Evolutionary conservation across 2,113 vertebrate species (phyloP), one percentile per base, ranked within the genome.

Genomic region (Sitta europaea): DNA sequence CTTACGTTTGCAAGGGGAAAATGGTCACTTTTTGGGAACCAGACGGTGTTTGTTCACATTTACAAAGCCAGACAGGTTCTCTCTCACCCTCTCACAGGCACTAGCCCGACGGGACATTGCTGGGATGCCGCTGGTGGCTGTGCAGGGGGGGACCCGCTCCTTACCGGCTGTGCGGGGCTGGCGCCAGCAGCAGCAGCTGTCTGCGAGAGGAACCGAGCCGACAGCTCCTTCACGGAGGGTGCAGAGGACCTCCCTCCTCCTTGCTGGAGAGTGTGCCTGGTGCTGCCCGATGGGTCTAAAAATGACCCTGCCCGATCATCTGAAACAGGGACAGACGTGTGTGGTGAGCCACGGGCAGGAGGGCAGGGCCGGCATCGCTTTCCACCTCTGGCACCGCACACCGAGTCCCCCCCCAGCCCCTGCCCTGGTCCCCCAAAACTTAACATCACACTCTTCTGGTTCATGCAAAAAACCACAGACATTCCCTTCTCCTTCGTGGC

Each of bases 141-240:
- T 68, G 11, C 38, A 20, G 53, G n/a, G 84, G 61, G 67, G 85
- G 97, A 86, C 90, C 1, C 9, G 20, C 83, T 96, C 97, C 98
- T 98, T 98, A 99, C 98, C 77, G 92, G 72, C 86, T 97, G 97
- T 7, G 84, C 3, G 16, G 66, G 75, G 85, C 80, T 33, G 74
- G 86, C 8, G 54, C 76, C 81, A 96, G 91, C 96, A 97, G 88
- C 96, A 63, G 98, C 97, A 97, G 98, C 97, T 97, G 98, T 91
- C 96, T 96, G 97, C 29, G 97, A 98, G 78, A 98, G 98, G 97
- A 98, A 98, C 84, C 92, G 96, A 91, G 96, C 97, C 3, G 98
- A 98, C 96, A 97, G 97, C 92, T 98, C 98, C 97, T 98, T 98
- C 95, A 98, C 98, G 1, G 98, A 98, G 78, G 81, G 91, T 1